Conservation (phyloP, 2,113 vertebrate genomes). For the Crotalus horridus region DNA sequence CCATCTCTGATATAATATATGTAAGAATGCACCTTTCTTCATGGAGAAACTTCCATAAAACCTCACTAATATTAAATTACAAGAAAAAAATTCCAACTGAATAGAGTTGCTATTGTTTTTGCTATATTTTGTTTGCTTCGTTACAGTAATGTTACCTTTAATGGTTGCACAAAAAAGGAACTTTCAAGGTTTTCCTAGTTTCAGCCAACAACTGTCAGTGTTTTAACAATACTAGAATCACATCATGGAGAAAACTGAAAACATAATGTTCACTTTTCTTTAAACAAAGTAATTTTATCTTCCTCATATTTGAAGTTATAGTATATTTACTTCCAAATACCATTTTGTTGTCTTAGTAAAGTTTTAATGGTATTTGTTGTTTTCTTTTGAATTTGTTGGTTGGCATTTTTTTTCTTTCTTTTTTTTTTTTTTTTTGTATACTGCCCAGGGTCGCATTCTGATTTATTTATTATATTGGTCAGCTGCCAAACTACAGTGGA, state of each 20-base stretch:
- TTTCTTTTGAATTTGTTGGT: background rate
- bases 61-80: background rate
- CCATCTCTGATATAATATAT: background rate
- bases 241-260: background rate
- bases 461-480: background rate
- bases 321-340: background rate
- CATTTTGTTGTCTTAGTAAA: background rate
- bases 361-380: background rate
- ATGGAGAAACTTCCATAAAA: background rate
- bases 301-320: background rate
- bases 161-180: background rate
- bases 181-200: background rate
- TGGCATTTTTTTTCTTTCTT: background rate
- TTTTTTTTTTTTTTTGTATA: background rate
- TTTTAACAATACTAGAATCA: background rate
- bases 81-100: background rate
- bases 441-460: background rate
- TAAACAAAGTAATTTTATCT: background rate
- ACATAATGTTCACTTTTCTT: background rate
- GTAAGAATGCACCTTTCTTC: background rate
- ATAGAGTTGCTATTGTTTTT: background rate
- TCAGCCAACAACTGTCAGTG: background rate
- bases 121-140: background rate
- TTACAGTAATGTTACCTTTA: background rate
- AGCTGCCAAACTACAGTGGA: background rate